A percentile compares a stretch with the other conserved stretches of the same genome.
Evolutionary conservation across 2,888 invertebrate species (phyloP).

Genomic region (Orthosia gracilis): DNA sequence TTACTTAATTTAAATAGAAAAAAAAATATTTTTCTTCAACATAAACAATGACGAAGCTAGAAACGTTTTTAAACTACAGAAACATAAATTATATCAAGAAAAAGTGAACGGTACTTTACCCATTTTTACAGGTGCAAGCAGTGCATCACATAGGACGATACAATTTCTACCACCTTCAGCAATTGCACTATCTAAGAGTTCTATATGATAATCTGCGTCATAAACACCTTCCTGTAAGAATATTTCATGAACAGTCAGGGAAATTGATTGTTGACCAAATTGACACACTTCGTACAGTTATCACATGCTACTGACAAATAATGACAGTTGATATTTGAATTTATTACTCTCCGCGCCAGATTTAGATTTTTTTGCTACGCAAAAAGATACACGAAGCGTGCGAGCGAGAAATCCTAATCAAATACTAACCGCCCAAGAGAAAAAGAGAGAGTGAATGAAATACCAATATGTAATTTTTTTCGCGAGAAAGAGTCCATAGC

Average conservation of each 20-base stretch:
- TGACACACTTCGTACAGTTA: slow-evolving; percentile 73
- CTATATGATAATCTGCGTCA: slow-evolving; percentile 92
- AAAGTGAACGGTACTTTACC: slow-evolving; percentile 81
- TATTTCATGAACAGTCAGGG: slow-evolving; percentile 48
- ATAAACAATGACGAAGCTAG: too few relatives aligned
- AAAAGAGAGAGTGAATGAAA: too few relatives aligned
- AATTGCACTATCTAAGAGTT: slow-evolving; percentile 92
- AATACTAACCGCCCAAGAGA: too few relatives aligned
- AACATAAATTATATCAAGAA: not conserved
- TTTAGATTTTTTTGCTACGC: too few relatives aligned
- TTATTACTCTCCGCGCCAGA: too few relatives aligned
- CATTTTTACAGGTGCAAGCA: slow-evolving; percentile 92
- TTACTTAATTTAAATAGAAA: too few relatives aligned
- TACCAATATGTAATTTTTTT: too few relatives aligned
- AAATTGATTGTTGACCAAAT: slow-evolving; percentile 83
- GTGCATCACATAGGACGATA: slow-evolving; percentile 93
- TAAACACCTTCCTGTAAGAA: slow-evolving; percentile 92
- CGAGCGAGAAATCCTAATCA: too few relatives aligned
- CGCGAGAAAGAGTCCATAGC: too few relatives aligned
- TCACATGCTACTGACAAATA: slow-evolving; percentile 41
- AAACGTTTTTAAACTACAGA: too few relatives aligned
- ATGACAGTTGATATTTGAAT: slow-evolving; percentile 73
- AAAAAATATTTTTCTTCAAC: too few relatives aligned
- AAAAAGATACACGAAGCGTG: too few relatives aligned
- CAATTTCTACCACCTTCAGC: slow-evolving; percentile 92